These are phyloP conservation scores for Pachydiplax longipennis DNA, from an alignment of 2,888 invertebrate species.

Conservation along the genomic window DNA sequence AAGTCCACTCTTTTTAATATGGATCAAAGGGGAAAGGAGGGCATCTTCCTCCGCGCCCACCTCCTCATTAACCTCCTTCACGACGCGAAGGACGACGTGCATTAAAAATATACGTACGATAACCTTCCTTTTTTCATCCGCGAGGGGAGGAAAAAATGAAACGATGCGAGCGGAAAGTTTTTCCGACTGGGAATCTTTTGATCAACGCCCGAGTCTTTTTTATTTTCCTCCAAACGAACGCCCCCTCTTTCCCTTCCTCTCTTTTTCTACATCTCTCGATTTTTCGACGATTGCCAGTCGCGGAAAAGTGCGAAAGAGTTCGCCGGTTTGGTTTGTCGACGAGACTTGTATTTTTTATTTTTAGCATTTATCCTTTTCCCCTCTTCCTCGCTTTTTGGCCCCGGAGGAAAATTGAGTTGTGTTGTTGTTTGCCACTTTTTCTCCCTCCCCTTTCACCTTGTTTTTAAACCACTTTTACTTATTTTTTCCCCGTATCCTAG, in stretches of 20 bases:
- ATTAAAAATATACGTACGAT: background rate
- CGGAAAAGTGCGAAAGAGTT: background rate
- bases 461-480: background rate
- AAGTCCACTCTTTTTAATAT: background rate
- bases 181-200: background rate
- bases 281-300: background rate
- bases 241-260: background rate
- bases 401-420: slow-evolving; percentile 32
- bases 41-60: background rate
- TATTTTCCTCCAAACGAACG: background rate
- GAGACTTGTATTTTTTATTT: background rate
- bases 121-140: background rate
- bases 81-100: background rate
- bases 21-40: background rate
- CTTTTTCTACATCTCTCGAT: background rate
- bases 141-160: background rate
- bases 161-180: background rate
- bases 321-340: background rate
- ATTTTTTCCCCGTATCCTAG: background rate
- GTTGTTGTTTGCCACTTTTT: slow-evolving; percentile 39
- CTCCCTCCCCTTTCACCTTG: background rate
- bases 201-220: background rate
- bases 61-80: background rate
- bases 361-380: background rate
- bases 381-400: background rate